Evolutionary conservation across 2,797 vertebrate species (phyloP).

Genomic region (Ctenosaura bakeri): DNA sequence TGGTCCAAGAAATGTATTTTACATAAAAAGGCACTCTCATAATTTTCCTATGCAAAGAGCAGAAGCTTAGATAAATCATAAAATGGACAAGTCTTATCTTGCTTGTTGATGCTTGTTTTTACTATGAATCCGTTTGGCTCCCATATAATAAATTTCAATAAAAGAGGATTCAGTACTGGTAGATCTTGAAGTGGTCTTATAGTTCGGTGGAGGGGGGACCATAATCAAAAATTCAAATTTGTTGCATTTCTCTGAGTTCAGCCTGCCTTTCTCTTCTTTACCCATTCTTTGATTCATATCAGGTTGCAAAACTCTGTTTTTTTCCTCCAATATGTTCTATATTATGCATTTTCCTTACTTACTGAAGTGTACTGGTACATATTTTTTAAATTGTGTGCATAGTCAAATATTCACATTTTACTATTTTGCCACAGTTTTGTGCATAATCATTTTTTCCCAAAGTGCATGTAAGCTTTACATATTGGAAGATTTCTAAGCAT

Average conservation of each 20-base stretch:
- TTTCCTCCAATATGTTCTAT: not conserved
- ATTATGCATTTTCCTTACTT: not conserved
- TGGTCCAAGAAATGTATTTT: too few relatives aligned
- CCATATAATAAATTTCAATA: too few relatives aligned
- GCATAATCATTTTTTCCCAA: not conserved
- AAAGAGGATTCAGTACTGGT: too few relatives aligned
- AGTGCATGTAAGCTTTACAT: not conserved
- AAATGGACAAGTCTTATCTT: too few relatives aligned
- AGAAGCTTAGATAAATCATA: too few relatives aligned
- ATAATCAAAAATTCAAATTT: not conserved
- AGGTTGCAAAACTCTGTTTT: not conserved
- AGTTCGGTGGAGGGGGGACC: not conserved
- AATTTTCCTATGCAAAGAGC: too few relatives aligned
- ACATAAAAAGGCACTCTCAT: too few relatives aligned
- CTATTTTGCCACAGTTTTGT: not conserved
- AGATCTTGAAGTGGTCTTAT: too few relatives aligned
- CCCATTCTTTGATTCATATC: not conserved
- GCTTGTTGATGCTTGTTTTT: too few relatives aligned
- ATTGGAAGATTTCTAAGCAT: not conserved
- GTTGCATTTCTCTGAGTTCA: not conserved
- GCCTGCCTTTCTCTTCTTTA: not conserved
- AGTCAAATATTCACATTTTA: not conserved
- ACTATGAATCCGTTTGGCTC: too few relatives aligned
- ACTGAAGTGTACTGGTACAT: not conserved
- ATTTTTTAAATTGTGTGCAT: not conserved